Base-by-base conservation (phyloP, 2,888 invertebrate genomes). In the Callimorpha dominula region DNA sequence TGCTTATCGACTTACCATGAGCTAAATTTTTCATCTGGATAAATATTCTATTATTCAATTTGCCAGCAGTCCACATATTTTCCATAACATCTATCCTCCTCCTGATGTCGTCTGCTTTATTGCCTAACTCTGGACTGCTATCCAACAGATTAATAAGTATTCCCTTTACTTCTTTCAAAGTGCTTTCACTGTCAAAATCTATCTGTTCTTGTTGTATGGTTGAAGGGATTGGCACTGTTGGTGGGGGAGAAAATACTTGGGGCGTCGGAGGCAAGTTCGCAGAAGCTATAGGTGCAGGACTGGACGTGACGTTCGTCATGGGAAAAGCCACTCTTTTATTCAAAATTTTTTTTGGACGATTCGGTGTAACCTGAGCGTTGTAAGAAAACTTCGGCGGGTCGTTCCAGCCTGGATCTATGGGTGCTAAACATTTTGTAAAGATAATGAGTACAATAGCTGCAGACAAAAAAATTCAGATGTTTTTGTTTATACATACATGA, bases 321-420 rank as follows among this genome's bases (percentile, higher is more conserved):
- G 96, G 95, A 87, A 95, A 96, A 14, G 96, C 95, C 4, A 96
- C 96, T 78, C 96, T 88, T 89, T 96, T 96, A 77, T 96, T 96
- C 49, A 96, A 87, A 79, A 95, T 90, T 76, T 93, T 94, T 66
- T 95, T 91, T 49, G 95, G 95, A 75, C 92, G 92, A 77, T 92
- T 95, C 7, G 94, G 91, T 42, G 93, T 91, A 11, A 87, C 84
- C 74, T 94, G 94, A 4, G 91, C 83, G 68, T 92, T 95, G 80
- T 95, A 96, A 0, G 96, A 90, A 72, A 96, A 91, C 75, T 93
- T 93, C 1, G 96, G 96, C 8, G 96, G 96, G 82, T 96, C 96
- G 81, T 96, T 96, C 96, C 96, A 96, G 11, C 96, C 96, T 57
- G 96, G 96, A 83, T 96, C 96, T 78, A 91, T 95, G 14, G 92